These are phyloP conservation scores for Spermophilus dauricus DNA, from an alignment of 2,113 vertebrate genomes.

Conservation along the genomic window DNA sequence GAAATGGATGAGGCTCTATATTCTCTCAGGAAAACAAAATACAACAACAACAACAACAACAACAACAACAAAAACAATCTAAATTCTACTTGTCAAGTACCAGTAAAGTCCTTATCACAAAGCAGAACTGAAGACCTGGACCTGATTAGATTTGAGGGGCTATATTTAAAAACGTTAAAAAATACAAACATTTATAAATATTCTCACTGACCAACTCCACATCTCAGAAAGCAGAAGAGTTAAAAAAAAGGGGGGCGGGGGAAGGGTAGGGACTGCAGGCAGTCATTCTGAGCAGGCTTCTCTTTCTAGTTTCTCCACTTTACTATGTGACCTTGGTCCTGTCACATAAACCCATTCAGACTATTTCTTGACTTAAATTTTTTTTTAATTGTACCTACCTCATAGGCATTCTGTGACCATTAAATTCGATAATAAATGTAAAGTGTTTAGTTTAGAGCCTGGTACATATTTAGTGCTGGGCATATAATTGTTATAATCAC, in stretches of 20 bases:
- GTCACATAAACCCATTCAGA: background rate
- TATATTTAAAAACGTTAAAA: background rate
- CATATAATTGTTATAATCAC: constrained; percentile 54
- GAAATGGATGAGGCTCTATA: background rate
- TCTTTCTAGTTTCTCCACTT: background rate
- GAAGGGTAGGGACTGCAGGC: background rate
- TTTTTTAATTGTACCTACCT: background rate
- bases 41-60: no score
- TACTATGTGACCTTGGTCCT: background rate
- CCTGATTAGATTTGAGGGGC: background rate
- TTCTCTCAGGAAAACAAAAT: background rate
- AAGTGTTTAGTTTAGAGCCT: constrained; percentile 39
- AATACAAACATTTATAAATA: background rate
- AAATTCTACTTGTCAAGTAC: background rate
- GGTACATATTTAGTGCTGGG: background rate
- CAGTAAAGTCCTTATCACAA: background rate
- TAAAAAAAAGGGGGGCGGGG: background rate
- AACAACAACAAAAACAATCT: background rate
- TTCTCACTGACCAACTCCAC: background rate
- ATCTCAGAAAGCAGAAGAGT: background rate
- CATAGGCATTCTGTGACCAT: background rate
- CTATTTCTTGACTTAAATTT: constrained; percentile 25
- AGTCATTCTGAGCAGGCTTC: background rate
- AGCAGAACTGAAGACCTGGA: background rate
- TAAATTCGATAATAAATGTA: background rate